Evolutionary conservation across 2,113 vertebrate genomes (phyloP).

Genomic region (Sinocyclocheilus anophthalmus): DNA sequence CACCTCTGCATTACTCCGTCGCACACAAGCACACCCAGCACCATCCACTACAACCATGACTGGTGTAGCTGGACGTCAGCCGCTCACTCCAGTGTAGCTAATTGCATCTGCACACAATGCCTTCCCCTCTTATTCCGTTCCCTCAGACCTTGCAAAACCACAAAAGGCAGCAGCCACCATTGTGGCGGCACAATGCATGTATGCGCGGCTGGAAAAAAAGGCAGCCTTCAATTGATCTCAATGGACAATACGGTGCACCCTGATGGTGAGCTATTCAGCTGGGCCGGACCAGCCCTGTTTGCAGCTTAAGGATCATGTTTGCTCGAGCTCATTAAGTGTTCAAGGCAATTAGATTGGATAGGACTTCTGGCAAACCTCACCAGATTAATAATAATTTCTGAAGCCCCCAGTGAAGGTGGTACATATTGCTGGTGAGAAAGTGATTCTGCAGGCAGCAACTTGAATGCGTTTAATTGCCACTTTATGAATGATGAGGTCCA

Average conservation of each 20-base stretch:
- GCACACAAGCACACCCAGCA: background rate
- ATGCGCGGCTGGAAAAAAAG: conserved; percentile 30
- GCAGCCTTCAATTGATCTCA: conserved; percentile 1
- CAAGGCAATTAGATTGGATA: conserved; percentile 5
- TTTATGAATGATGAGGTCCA: background rate
- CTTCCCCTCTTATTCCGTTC: conserved; percentile 27
- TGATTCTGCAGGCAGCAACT: background rate
- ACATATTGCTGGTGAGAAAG: background rate
- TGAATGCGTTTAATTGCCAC: background rate
- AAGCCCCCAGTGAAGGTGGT: background rate
- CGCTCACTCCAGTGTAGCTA: background rate
- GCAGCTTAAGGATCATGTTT: conserved; percentile 31
- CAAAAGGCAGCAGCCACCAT: conserved; percentile 39
- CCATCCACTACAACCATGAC: background rate
- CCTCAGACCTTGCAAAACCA: conserved; percentile 17
- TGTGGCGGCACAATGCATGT: conserved; percentile 31
- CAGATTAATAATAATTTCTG: conserved; percentile 5
- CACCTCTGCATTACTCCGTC: background rate
- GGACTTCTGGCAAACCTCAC: conserved; percentile 15
- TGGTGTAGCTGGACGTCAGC: background rate
- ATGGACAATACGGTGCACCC: conserved; percentile 13
- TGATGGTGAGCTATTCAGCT: conserved; percentile 25
- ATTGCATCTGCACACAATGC: conserved; percentile 27
- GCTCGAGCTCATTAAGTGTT: conserved; percentile 32
- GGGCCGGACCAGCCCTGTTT: background rate